Base-by-base conservation (phyloP, 2,888 invertebrate species). In the Fissipunctia ypsillon region DNA sequence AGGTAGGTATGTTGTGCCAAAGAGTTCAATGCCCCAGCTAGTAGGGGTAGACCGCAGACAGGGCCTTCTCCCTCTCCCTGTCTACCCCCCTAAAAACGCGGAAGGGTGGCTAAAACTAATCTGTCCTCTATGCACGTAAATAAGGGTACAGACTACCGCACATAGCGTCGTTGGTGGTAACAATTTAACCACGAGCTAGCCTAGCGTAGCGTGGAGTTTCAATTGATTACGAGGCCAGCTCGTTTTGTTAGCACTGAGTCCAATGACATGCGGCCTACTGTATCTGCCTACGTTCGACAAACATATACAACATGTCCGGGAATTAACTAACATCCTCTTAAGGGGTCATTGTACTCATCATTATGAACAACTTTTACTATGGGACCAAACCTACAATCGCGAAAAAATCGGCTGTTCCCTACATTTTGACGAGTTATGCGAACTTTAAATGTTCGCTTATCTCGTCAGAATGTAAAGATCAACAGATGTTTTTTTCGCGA, bases 21-120 rank as follows among this genome's bases (percentile, higher is more conserved):
- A 35, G 7, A 69, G 78, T 57, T 78, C 63, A 76, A 71, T 52
- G 45, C 31, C 72, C 79, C 59, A 45, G 38, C 38, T 52, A 38
- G 50, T 60, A 41, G 60, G 31, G 71, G 22, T 31, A 45, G 45
- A 54, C 59, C 25, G 75, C 43, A 52, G 79, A 74, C 74, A 56
- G 25, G 35, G 75, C 22, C 31, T 14, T 41, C 68, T 25, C 31
- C 68, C 25, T 43, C 28, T 25, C 73, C 75, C 75, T 60, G 79
- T 76, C 72, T 76, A 31, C 75, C 75, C 52, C 78, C 25, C 59
- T 9, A 41, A 45, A 48, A 78, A 50, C 25, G 3, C 31, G 28
- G 48, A 48, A 48, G 48, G 74, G 28, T n/a, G 50, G 48, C 14
- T 54, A 35, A 65, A 76, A 38, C 38, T 50, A 80, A 54, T 67